phyloP scores from a whole-genome alignment of 2,797 vertebrate genomes.

The Linurgus olivaceus region DNA sequence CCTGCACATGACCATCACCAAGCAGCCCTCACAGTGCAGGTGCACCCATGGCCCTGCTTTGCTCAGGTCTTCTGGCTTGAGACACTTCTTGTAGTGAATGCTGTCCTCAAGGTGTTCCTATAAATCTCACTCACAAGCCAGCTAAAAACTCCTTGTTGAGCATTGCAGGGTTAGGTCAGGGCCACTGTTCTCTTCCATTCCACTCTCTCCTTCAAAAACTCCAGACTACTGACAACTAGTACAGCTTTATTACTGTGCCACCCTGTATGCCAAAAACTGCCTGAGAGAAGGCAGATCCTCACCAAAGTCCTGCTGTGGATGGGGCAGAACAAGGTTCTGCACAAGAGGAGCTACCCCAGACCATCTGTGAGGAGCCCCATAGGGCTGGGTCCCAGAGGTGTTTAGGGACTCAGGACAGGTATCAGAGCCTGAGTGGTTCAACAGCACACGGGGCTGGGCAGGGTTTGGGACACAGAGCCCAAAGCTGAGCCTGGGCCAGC shows the following conservation, averaged over 20 bases:
- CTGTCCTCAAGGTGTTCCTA: background rate
- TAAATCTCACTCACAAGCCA: background rate
- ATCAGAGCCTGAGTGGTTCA: background rate
- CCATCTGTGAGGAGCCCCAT: background rate
- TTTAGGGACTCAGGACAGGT: background rate
- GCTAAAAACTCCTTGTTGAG: background rate
- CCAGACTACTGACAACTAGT: background rate
- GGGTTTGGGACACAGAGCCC: background rate
- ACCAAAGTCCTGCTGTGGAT: background rate
- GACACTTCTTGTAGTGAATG: background rate
- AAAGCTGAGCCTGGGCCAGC: background rate
- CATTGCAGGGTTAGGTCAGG: background rate
- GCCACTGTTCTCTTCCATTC: background rate
- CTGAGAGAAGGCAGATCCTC: background rate
- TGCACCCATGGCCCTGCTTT: background rate
- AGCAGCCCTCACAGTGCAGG: background rate
- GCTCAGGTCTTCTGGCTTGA: background rate
- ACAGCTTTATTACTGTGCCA: background rate
- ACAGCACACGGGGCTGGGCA: background rate
- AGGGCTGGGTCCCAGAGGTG: background rate
- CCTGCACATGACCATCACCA: rapidly evolving
- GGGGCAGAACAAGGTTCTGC: background rate
- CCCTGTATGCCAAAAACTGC: background rate
- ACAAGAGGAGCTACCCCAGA: background rate
- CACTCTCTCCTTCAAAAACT: background rate